These are phyloP conservation scores for Drosophila infuscata DNA, from an alignment of 2,888 invertebrate genomes.

Conservation along the genomic window DNA sequence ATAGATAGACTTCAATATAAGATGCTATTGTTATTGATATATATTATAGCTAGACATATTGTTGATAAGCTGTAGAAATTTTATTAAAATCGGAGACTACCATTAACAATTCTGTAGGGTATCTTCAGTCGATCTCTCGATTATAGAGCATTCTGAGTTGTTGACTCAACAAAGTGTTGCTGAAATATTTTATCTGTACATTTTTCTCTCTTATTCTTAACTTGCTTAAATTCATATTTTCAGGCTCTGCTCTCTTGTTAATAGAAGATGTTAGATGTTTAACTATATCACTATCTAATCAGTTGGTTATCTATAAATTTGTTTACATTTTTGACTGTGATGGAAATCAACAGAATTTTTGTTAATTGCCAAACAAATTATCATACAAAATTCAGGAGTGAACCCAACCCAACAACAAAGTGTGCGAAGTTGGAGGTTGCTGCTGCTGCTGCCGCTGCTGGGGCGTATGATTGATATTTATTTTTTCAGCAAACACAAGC, in stretches of 20 bases:
- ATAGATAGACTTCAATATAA: neutral
- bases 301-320: neutral
- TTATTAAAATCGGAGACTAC: neutral
- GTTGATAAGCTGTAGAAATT: neutral
- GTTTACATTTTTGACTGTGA: neutral
- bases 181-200: neutral
- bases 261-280: neutral
- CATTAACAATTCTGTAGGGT: neutral
- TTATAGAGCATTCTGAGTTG: neutral
- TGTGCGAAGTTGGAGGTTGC: constrained; percentile 9
- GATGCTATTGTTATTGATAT: neutral
- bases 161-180: neutral
- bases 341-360: constrained; percentile 29
- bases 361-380: constrained; percentile 63
- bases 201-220: neutral
- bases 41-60: neutral
- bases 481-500: constrained; percentile 75
- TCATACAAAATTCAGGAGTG: constrained; percentile 45
- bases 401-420: neutral
- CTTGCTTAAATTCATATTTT: neutral
- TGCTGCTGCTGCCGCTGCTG: constrained; percentile 38
- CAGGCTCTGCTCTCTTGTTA: neutral
- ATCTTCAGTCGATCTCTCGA: neutral
- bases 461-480: constrained; percentile 79
- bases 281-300: neutral